These are phyloP conservation scores for Cyprichromis sp. DNA, from an alignment of 2,113 vertebrate genomes.

Conservation along the genomic window DNA sequence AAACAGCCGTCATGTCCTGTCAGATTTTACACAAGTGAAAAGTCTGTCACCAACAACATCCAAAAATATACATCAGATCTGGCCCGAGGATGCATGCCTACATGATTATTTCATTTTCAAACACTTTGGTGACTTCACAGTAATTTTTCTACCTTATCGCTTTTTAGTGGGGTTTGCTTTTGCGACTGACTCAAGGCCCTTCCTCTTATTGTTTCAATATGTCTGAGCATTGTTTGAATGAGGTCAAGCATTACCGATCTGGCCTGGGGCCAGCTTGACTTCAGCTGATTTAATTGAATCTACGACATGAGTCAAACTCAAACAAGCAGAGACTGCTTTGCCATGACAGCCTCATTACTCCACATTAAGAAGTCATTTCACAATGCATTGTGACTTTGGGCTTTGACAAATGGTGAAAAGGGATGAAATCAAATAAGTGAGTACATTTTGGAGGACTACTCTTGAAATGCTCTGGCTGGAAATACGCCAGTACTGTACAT, in stretches of 20 bases:
- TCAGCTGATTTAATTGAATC: constrained; percentile 73
- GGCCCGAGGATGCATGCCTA: not conserved
- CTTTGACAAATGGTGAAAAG: constrained; percentile 62
- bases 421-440: constrained; percentile 62
- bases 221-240: constrained; percentile 73
- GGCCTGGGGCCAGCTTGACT: constrained; percentile 66
- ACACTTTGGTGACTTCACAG: constrained; percentile 44
- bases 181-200: constrained; percentile 62
- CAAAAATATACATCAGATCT: not conserved
- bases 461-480: constrained; percentile 13
- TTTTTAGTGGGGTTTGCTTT: constrained; percentile 62
- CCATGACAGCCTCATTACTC: constrained; percentile 72
- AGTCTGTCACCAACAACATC: not conserved
- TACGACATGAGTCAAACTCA: constrained; percentile 73
- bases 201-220: constrained; percentile 76
- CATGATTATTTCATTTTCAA: constrained; percentile 28
- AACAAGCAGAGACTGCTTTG: constrained; percentile 69
- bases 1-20: not conserved
- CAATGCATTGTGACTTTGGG: constrained; percentile 66
- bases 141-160: constrained; percentile 62
- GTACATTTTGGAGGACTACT: constrained; percentile 43
- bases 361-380: constrained; percentile 72
- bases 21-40: not conserved
- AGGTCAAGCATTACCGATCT: constrained; percentile 72
- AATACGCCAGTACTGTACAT: constrained; percentile 2